A percentile compares a stretch with the other conserved stretches of the same genome.
phyloP scores from a whole-genome alignment of 2,888 invertebrate species.

The Lamellibrachia satsuma region DNA sequence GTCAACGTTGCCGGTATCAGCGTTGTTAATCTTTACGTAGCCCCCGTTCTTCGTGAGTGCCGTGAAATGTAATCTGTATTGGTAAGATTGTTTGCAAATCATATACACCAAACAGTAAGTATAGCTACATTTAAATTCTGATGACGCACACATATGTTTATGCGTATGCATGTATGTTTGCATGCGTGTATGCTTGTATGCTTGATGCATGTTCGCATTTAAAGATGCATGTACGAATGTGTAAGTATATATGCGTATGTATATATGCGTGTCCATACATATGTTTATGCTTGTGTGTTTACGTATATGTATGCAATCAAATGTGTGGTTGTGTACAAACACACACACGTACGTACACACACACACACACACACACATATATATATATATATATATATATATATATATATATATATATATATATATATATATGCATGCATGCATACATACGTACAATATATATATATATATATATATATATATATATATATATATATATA shows the following conservation, averaged over 20 bases:
- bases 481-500: too few species aligned
- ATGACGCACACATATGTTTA: not conserved
- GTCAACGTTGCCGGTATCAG: not conserved
- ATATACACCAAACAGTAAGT: too few species aligned
- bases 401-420: not conserved
- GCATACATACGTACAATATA: not conserved
- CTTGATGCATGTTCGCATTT: not conserved
- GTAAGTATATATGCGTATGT: not conserved
- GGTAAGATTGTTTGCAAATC: not conserved
- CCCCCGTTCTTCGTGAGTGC: constrained; percentile 14
- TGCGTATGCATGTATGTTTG: not conserved
- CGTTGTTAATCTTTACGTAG: constrained; percentile 8
- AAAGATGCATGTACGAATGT: not conserved
- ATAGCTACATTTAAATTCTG: too few species aligned
- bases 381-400: not conserved
- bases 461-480: not conserved
- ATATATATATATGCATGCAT: not conserved
- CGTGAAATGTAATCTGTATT: not conserved
- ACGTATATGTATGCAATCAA: too few species aligned
- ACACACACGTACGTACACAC: not conserved
- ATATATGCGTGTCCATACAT: not conserved
- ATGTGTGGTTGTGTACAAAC: not conserved
- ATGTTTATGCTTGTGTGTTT: not conserved
- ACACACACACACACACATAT: not conserved
- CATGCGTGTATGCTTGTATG: not conserved